These are phyloP conservation scores for Synaphobranchus kaupii DNA, from an alignment of 2,797 vertebrate genomes.

Conservation along the genomic window DNA sequence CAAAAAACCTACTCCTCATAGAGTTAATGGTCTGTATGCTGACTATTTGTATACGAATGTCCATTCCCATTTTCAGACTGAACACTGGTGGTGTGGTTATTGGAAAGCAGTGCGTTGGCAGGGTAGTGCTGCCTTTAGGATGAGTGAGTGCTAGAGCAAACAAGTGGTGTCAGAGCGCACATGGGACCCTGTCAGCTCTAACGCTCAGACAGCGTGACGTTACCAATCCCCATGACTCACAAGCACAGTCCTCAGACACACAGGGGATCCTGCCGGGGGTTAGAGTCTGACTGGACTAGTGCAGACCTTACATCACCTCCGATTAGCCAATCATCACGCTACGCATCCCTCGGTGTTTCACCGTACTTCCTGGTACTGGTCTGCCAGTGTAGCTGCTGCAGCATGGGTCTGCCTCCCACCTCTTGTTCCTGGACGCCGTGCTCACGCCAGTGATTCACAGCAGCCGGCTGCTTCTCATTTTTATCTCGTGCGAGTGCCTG, in stretches of 20 bases:
- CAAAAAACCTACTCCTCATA: not conserved
- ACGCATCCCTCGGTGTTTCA: not conserved
- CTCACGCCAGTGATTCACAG: not conserved
- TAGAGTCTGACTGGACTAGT: not conserved
- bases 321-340: conserved; percentile 1
- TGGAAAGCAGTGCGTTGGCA: not conserved
- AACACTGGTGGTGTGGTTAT: not conserved
- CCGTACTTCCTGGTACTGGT: conserved; percentile 23
- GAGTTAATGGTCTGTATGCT: not conserved
- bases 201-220: not conserved
- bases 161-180: conserved; percentile 10
- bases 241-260: not conserved
- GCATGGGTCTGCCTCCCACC: conserved; percentile 37
- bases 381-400: conserved; percentile 34
- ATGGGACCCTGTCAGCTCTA: conserved; percentile 16
- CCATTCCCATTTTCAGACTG: not conserved
- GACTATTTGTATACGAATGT: not conserved
- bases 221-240: not conserved
- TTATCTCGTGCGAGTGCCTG: not conserved
- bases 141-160: not conserved
- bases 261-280: not conserved
- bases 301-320: not conserved
- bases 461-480: not conserved
- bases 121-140: not conserved
- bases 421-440: not conserved